Conservation (phyloP, 2,113 vertebrate species). For the Ciconia boyciana region DNA sequence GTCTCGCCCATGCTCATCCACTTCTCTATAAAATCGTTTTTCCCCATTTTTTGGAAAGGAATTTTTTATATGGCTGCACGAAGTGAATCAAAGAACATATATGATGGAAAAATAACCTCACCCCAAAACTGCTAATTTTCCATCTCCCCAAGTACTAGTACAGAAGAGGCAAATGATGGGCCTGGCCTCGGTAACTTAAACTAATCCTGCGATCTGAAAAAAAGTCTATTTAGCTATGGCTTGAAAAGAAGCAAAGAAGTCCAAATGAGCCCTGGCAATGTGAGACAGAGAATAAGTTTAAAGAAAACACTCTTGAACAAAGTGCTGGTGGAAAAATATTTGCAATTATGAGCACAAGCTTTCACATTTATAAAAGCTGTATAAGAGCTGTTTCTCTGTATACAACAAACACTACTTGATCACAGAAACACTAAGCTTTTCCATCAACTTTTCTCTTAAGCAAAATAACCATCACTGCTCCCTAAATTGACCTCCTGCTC, state of each 20-base stretch:
- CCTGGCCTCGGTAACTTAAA: background rate
- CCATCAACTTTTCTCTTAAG: background rate
- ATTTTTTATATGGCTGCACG: background rate
- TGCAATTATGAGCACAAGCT: background rate
- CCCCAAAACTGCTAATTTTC: background rate
- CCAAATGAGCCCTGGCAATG: background rate
- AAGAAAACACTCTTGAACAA: background rate
- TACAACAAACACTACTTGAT: background rate
- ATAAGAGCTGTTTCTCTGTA: background rate
- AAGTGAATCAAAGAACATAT: background rate
- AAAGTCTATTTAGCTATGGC: background rate
- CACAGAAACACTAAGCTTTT: background rate
- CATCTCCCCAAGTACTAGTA: background rate
- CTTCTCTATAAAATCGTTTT: background rate
- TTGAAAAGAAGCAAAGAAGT: background rate
- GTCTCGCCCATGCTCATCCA: background rate
- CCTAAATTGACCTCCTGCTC: background rate
- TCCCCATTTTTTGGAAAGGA: background rate
- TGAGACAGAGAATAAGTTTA: background rate
- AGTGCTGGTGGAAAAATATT: background rate
- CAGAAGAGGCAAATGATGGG: background rate
- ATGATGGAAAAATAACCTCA: background rate
- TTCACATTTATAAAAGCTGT: background rate
- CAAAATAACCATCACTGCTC: background rate
- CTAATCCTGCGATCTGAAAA: background rate